Percentiles rank a stretch among this genome's conserved stretches.
Conservation (phyloP, 2,888 invertebrate genomes). For the Sphaerophoria taeniata region DNA sequence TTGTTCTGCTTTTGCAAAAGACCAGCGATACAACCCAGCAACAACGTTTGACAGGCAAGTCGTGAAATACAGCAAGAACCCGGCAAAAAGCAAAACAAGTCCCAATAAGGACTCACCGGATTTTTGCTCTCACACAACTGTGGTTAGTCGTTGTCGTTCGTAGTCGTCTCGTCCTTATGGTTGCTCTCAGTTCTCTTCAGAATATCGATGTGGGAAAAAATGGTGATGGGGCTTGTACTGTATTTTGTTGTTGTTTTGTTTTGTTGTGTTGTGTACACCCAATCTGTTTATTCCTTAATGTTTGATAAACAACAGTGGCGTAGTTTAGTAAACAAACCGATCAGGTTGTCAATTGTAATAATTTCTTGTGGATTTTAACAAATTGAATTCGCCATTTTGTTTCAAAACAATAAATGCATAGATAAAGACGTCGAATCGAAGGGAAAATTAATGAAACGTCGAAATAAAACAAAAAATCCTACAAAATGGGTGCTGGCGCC, state of each 20-base stretch:
- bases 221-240: slow-evolving; percentile 19
- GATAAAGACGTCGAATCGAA: slow-evolving; percentile 24
- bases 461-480: slow-evolving; percentile 41
- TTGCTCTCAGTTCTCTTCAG: slow-evolving; percentile 74
- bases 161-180: too few species aligned
- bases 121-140: slow-evolving; percentile 75
- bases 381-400: slow-evolving; percentile 67
- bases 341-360: slow-evolving; percentile 26
- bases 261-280: slow-evolving; percentile 75
- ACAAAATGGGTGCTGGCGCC: slow-evolving; percentile 71
- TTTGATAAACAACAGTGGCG: slow-evolving; percentile 82
- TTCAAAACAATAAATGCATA: slow-evolving; percentile 24
- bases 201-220: slow-evolving; percentile 18
- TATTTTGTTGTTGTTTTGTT: slow-evolving; percentile 33
- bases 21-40: slow-evolving; percentile 79
- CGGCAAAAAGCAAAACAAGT: slow-evolving; percentile 49
- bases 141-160: too few species aligned
- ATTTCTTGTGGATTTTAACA: slow-evolving; percentile 25
- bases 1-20: slow-evolving; percentile 56
- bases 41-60: slow-evolving; percentile 75
- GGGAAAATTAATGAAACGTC: slow-evolving; percentile 62
- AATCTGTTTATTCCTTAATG: slow-evolving; percentile 79
- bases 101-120: slow-evolving; percentile 51
- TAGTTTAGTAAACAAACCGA: slow-evolving; percentile 63
- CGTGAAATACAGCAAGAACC: slow-evolving; percentile 33